Evolutionary conservation across 1,140 invertebrate genomes (phyloP), one percentile per base, ranked within the genome.

Genomic region (Orius laevigatus): DNA sequence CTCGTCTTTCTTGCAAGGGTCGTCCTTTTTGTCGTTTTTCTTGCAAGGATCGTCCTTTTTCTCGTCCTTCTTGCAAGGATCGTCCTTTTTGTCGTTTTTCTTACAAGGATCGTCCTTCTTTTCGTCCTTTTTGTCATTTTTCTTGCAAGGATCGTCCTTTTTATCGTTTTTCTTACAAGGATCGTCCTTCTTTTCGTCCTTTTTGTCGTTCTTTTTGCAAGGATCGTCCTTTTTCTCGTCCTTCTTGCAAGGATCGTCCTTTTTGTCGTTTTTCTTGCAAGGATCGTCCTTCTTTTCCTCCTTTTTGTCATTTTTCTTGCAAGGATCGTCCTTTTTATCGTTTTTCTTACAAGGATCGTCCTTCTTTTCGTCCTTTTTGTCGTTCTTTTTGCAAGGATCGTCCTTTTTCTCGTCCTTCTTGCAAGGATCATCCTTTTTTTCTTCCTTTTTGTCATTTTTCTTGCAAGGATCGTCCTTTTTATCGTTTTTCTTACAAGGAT

Each of bases 391-490:
- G 19, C 32, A 35, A 10, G 33, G 16, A 18, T 38, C 42, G 11
- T 45, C 43, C 49, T 50, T 50, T 31, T 19, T n/a, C 25, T 25
- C 25, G 25, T 25, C 25, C 43, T 45, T 45, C 15, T 45, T 45
- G 34, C 49, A 50, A 15, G 49, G 49, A 38, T 38, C 43, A 31
- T 35, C 43, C 32, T 49, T 49, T 14, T 40, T 48, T 39, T 48
- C 40, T 5, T 19, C 11, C 8, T n/a, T 19, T n/a, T 32, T 31
- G 11, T 45, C 25, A 5, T 45, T 43, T 20, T 43, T 25, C 19
- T 42, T 36, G 12, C 15, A 18, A 18, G 14, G 10, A 3, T 11
- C 9, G 8, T 48, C 20, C 14, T 19, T 11, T 40, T 35, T 20
- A 11, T 49, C 40, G 20, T 49, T 18, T 39, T 40, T 43, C 18